Evolutionary conservation across 2,888 invertebrate genomes (phyloP).

Genomic region (Epinotia brunnichana): DNA sequence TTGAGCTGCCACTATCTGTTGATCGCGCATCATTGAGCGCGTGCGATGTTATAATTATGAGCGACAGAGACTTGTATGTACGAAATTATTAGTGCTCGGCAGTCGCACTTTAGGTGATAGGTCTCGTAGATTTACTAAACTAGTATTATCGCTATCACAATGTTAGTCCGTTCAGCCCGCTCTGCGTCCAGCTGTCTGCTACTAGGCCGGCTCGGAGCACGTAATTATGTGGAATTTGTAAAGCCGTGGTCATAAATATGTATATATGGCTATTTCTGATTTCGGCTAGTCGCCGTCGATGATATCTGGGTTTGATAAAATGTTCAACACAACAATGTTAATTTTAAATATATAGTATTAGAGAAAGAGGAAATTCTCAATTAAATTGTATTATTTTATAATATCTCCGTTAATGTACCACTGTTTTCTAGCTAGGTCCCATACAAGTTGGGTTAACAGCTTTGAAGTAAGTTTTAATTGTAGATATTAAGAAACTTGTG

Average conservation of each 20-base stretch:
- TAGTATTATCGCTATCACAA: conserved; percentile 3
- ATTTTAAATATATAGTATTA: neutral
- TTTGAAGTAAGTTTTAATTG: neutral
- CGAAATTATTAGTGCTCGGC: neutral
- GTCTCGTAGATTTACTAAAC: neutral
- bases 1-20: too few relatives aligned
- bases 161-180: neutral
- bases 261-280: neutral
- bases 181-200: conserved; percentile 14
- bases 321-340: neutral
- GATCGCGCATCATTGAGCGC: too few relatives aligned
- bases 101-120: neutral
- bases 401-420: neutral
- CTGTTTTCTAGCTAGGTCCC: neutral
- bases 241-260: neutral
- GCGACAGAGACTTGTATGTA: neutral
- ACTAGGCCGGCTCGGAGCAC: conserved; percentile 2
- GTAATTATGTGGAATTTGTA: neutral
- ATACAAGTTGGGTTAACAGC: neutral
- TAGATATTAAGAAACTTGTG: neutral
- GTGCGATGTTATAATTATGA: neutral
- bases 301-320: neutral
- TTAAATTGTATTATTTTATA: neutral
- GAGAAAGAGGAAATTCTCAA: neutral
- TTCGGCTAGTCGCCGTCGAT: neutral